Base-by-base conservation (phyloP, 2,888 invertebrate species). In the Cynaeus angustus region DNA sequence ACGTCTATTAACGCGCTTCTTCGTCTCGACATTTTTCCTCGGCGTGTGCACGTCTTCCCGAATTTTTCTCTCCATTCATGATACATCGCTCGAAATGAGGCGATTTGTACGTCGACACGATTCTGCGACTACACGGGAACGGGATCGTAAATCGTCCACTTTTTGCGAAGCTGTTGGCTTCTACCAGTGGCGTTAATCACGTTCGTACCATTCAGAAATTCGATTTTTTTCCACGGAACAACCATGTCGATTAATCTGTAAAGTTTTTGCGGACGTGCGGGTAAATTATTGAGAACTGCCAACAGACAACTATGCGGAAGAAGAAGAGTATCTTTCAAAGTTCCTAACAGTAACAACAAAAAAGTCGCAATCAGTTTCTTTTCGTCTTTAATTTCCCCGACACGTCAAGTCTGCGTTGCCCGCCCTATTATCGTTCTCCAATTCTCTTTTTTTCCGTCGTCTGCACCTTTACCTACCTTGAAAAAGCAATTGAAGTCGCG, bases 21-120 rank as follows among this genome's bases (percentile, higher is more conserved):
- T 67, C 28, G 33, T 21, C 21, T 21, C 2, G 21, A 21, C 21
- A 21, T 21, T 38, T 38, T 55, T 41, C 10, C 16, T n/a, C 6
- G 33, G 12, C 21, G 8, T 21, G 28, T 9, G 21, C 12, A 43
- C 16, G 8, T 9, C 28, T 56, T 66, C 9, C 26, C 48, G 48
- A 43, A 65, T 65, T 14, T 33, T 55, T 45, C 13, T 33, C 16
- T 26, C 52, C 50, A 62, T 62, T 65, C 30, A 65, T 55, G 28
- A 41, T 58, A 16, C 41, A 43, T 58, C 58, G 9, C 7, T 8
- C 7, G 37, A 58, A 58, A 58, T 58, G 65, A 65, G 65, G 55
- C 65, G 65, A 65, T 65, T 65, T 65, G 65, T 65, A 65, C 65
- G 52, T 55, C 53, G 55, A 53, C 65, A 65, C 55, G 43, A 37